Percentiles rank a stretch among this genome's conserved stretches.
phyloP scores from a whole-genome alignment of 2,888 invertebrate species.

The Invenusta paracnida region DNA sequence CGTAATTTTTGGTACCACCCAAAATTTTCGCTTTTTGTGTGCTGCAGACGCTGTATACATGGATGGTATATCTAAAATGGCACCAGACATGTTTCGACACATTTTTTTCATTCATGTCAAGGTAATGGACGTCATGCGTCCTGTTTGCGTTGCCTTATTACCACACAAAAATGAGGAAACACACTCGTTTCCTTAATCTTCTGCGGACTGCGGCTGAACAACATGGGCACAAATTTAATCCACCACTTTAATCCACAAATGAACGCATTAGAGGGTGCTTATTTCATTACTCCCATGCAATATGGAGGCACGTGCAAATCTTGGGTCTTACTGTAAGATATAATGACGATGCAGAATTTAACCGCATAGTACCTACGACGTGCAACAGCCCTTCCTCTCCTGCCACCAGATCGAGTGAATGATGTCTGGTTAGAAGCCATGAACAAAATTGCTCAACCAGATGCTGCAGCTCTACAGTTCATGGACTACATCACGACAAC shows the following conservation, averaged over 20 bases:
- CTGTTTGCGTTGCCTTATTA: conserved; percentile 26
- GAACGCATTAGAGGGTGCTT: conserved; percentile 21
- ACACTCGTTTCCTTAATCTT: conserved; percentile 7
- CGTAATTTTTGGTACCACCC: neutral
- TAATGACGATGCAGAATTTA: neutral
- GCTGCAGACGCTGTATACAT: conserved; percentile 13
- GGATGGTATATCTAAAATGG: conserved; percentile 18
- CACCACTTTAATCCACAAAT: neutral
- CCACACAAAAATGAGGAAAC: conserved; percentile 29
- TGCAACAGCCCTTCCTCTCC: neutral
- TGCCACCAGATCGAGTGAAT: too few species aligned
- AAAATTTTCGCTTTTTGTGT: conserved; percentile 14
- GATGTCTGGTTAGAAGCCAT: too few species aligned
- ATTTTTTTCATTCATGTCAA: neutral
- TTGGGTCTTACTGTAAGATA: neutral
- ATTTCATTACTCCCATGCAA: conserved; percentile 14
- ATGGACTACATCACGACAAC: too few species aligned
- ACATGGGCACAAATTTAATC: conserved; percentile 21
- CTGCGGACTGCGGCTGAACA: conserved; percentile 26
- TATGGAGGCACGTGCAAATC: neutral
- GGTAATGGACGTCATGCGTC: conserved; percentile 18
- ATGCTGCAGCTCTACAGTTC: too few species aligned
- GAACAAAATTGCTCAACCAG: too few species aligned
- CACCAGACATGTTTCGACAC: neutral
- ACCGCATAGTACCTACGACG: neutral